Base-by-base conservation (phyloP, 2,888 invertebrate species). In the Pristionchus arcanus region DNA sequence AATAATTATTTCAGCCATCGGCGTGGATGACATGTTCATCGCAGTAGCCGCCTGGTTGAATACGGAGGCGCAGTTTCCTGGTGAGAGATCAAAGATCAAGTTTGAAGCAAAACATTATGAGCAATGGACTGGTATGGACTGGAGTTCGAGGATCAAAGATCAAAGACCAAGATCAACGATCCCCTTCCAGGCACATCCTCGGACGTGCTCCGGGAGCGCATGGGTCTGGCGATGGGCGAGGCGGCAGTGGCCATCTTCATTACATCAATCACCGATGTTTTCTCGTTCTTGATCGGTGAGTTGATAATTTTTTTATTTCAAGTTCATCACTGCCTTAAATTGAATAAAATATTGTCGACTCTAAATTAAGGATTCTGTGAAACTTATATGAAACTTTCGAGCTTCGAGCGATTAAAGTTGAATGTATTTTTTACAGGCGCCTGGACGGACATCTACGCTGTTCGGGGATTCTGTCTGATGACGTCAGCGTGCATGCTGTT, bases 231-330 rank as follows among this genome's bases (percentile, higher is more conserved):
- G 96, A 96, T 98, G 95, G 97, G 97, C 86, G 98, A 98, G 95
- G 98, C 98, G 3, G 98, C 98, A 0, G 98, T 98, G 31, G 98
- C 98, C 25, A 98, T 98, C 91, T 98, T 98, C 86, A 98, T 98
- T 93, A 98, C 98, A 0, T 98, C 98, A 0, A 97, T 98, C 91
- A 98, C 98, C 0, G 98, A 95, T 90, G 95, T 95, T 1, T 88
- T 88, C 87, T 88, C 87, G 15, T 88, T 88, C 55, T 16, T 88
- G 49, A 88, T 88, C 34, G 87, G 87, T 88, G 1, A 21, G 84
- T 77, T 15, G 28, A 3, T 28, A 16, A 68, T 68, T 68, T 68
- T 42, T n/a, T n/a, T n/a, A n/a, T n/a, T n/a, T n/a, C n/a, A n/a
- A n/a, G n/a, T n/a, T n/a, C n/a, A n/a, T n/a, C n/a, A n/a, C n/a